A percentile compares a stretch with the other conserved stretches of the same genome.
phyloP scores from a whole-genome alignment of 1,140 invertebrate genomes.

The Rhizoglyphus robini region DNA sequence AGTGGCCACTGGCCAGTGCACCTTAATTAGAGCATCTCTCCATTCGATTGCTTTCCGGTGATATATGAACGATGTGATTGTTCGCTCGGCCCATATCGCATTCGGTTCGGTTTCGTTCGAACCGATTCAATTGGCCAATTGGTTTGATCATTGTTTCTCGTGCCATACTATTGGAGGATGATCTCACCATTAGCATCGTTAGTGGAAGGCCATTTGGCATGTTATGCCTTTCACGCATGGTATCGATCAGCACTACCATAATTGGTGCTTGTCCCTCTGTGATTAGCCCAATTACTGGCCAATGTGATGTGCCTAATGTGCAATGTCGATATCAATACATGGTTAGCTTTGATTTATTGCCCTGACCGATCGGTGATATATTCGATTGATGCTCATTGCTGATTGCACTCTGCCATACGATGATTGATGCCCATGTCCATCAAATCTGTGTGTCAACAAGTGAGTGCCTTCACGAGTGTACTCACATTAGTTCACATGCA shows the following conservation, averaged over 20 bases:
- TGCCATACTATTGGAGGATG: not conserved
- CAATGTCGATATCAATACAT: slow-evolving; percentile 14
- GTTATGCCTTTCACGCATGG: not conserved
- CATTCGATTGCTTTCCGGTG: not conserved
- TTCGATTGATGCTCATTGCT: not conserved
- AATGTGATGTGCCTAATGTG: not conserved
- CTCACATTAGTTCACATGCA: not conserved
- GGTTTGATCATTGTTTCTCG: not conserved
- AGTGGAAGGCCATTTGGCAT: not conserved
- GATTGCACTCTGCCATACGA: not conserved
- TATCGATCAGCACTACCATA: slow-evolving; percentile 6
- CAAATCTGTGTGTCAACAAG: not conserved
- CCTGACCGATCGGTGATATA: slow-evolving; percentile 5
- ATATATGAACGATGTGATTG: not conserved
- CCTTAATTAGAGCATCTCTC: not conserved
- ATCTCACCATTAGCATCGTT: not conserved
- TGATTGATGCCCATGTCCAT: not conserved
- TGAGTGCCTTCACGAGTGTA: not conserved
- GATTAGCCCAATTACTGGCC: slow-evolving; percentile 5
- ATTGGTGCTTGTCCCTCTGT: slow-evolving; percentile 10
- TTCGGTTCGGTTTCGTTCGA: not conserved
- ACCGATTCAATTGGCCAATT: not conserved
- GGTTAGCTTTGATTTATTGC: slow-evolving; percentile 8
- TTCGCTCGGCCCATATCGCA: not conserved
- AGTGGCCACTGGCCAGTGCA: too few relatives aligned